Evolutionary conservation across 2,797 vertebrate genomes (phyloP).

Genomic region (Lepus oiostolus): DNA sequence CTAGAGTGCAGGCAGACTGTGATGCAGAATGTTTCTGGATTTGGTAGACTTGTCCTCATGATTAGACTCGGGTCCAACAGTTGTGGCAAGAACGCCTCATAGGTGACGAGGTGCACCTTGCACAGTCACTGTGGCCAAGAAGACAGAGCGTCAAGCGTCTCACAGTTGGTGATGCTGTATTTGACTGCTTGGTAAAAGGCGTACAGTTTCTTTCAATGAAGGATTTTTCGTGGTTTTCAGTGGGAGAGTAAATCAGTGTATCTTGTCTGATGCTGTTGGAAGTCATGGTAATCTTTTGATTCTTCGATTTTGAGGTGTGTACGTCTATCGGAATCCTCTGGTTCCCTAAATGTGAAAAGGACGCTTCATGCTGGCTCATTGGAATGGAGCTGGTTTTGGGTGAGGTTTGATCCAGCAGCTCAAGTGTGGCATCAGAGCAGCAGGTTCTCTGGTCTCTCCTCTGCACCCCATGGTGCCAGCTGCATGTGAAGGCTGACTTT

Average conservation of each 20-base stretch:
- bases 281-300: neutral
- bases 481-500: neutral
- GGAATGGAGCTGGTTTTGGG: neutral
- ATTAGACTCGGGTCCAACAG: neutral
- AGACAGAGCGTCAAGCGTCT: neutral
- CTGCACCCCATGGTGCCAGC: neutral
- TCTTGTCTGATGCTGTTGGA: conserved; percentile 8
- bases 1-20: neutral
- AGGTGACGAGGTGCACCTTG: neutral
- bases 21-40: neutral
- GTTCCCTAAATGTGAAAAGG: neutral
- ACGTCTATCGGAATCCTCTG: neutral
- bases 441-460: neutral
- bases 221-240: neutral
- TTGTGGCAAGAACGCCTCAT: neutral
- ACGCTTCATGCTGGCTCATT: neutral
- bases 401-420: neutral
- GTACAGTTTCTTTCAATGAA: neutral
- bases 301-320: neutral
- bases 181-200: neutral
- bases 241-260: neutral
- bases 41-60: neutral
- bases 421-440: neutral
- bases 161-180: neutral
- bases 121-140: neutral